Conservation (phyloP, 2,113 vertebrate species). For the Platichthys stellatus region DNA sequence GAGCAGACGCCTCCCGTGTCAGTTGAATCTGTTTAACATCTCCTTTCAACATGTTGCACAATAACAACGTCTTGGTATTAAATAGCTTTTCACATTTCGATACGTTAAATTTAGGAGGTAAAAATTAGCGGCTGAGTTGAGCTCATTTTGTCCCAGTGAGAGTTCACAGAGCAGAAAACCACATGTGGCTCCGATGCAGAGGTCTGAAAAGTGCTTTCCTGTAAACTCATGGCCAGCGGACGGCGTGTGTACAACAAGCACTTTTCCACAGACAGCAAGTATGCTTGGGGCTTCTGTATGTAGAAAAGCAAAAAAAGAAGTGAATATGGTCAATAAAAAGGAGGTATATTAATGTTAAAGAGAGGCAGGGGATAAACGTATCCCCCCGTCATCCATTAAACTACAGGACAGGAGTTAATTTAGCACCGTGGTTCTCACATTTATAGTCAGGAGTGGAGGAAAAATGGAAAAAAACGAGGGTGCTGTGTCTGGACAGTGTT, state of each 20-base stretch:
- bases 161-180: conserved; percentile 42
- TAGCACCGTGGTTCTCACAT: conserved; percentile 46
- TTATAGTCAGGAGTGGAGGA: conserved; percentile 26
- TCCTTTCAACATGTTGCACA: conserved; percentile 15
- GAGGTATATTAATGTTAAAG: conserved; percentile 34
- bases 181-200: conserved; percentile 37
- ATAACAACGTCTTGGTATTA: not conserved
- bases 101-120: conserved; percentile 17
- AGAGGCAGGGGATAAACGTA: conserved; percentile 6
- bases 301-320: conserved; percentile 17
- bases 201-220: conserved; percentile 29
- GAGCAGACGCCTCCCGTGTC: no score
- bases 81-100: conserved; percentile 23
- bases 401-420: conserved; percentile 53
- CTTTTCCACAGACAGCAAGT: conserved; percentile 40
- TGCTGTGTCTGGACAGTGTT: conserved; percentile 14
- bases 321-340: not conserved
- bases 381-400: conserved; percentile 35
- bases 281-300: conserved; percentile 8
- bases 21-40: not conserved
- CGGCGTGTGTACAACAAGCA: conserved; percentile 23
- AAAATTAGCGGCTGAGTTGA: conserved; percentile 33
- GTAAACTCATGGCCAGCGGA: conserved; percentile 57
- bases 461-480: conserved; percentile 7
- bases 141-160: conserved; percentile 57